Base-by-base conservation (phyloP, 2,888 invertebrate species). In the Alcis repandata region DNA sequence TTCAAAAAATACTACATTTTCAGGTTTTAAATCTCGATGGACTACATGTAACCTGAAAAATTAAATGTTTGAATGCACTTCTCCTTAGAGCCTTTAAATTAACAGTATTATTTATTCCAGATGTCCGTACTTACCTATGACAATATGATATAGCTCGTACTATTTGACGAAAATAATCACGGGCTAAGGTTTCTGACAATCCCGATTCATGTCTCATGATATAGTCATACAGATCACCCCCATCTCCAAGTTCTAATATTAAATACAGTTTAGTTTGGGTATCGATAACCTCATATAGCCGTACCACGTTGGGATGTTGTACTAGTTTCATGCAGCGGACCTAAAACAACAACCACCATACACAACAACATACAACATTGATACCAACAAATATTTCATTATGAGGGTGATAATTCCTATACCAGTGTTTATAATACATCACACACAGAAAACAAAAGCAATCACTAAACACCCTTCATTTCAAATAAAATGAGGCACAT, bases 1-100 rank as follows among this genome's bases (percentile, higher is more conserved):
- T 91, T 99, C 98, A 90, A 99, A 99, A 94, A 99, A 99, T 54
- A 99, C 99, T 66, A 99, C 99, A 94, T 99, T 99, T 92, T 99
- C 99, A 13, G 99, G 99, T 92, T 99, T 99, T 74, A 99, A 94
- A 94, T 99, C 99, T 74, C 99, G 95, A 78, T 95, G 95, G 48
- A 95, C 95, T 70, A 95, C 95, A 89, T 95, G 95, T 88, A 95
- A 90, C 79, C 94, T 94, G 89, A 57, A 89, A 87, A 65, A 53
- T 64, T 43, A 43, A 57, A 13, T 36, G 8, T 51, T 13, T 36
- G 20, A 19, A 20, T 46, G 10, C 48, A 49, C 8, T 49, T 11
- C 9, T n/a, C n/a, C n/a, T n/a, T n/a, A n/a, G n/a, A 32, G 9
- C 15, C 15, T 0, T 27, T n/a, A 48, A 1, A 32, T n/a, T 3